A percentile compares a stretch with the other conserved stretches of the same genome.
These are phyloP conservation scores for Sebastes fasciatus DNA, from an alignment of 2,113 vertebrate genomes.

Conservation along the genomic window DNA sequence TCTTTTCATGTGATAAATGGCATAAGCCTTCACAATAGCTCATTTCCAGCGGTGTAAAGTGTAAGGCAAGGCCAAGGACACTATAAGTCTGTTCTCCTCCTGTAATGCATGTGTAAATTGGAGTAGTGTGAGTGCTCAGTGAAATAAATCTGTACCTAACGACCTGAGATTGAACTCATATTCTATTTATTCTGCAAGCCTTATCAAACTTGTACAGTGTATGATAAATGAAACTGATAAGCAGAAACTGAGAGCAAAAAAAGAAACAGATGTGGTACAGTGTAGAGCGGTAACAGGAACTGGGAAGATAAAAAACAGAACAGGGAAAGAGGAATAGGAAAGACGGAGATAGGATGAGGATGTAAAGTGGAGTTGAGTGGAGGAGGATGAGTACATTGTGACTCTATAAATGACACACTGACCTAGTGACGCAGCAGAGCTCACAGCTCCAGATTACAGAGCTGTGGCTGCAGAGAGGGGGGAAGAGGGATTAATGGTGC, in stretches of 20 bases:
- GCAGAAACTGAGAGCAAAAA: neutral
- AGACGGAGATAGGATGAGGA: neutral
- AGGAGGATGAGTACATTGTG: conserved; percentile 34
- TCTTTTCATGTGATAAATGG: neutral
- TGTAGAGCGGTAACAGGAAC: conserved; percentile 2
- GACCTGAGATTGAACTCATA: conserved; percentile 49
- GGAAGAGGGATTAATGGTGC: conserved; percentile 55
- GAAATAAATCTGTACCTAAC: conserved; percentile 36
- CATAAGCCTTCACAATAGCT: neutral
- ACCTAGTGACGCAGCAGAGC: conserved; percentile 72
- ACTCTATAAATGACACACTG: conserved; percentile 69
- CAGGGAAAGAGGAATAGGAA: neutral
- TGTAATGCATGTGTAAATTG: neutral
- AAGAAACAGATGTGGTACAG: conserved; percentile 24
- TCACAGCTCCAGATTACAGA: conserved; percentile 72
- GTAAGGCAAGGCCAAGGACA: conserved; percentile 9
- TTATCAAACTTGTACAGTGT: conserved; percentile 37
- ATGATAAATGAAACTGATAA: conserved; percentile 50
- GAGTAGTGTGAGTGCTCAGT: conserved; percentile 9
- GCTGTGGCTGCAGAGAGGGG: conserved; percentile 12
- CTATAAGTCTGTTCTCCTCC: neutral
- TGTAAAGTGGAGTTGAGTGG: conserved; percentile 17
- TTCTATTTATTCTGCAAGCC: conserved; percentile 27
- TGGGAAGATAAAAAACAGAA: conserved; percentile 4
- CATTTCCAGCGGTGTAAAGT: neutral